Percentiles rank a stretch among this genome's conserved stretches.
These are phyloP conservation scores for Rhinogobio ventralis DNA, from an alignment of 2,797 vertebrate genomes.

Conservation along the genomic window DNA sequence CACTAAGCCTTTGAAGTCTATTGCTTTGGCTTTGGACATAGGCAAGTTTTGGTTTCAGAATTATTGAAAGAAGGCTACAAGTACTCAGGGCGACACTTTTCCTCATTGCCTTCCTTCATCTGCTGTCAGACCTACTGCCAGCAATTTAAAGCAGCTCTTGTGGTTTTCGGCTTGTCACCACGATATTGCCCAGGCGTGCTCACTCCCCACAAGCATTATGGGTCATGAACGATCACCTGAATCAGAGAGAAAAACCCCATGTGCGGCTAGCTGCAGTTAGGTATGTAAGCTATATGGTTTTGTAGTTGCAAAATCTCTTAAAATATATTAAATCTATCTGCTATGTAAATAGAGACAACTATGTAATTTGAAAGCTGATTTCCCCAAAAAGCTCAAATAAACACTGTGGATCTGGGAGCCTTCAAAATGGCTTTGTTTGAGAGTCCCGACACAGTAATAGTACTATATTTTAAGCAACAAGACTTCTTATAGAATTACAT, in stretches of 20 bases:
- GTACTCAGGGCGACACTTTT: conserved; percentile 65
- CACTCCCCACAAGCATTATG: conserved; percentile 49
- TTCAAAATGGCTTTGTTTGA: conserved; percentile 7
- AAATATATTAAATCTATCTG: background rate
- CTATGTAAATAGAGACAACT: background rate
- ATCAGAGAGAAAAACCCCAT: conserved; percentile 11
- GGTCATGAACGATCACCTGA: conserved; percentile 34
- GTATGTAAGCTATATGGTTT: background rate
- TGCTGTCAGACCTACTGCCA: conserved; percentile 43
- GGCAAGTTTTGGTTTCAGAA: conserved; percentile 30
- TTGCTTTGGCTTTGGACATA: conserved; percentile 31
- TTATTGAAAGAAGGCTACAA: conserved; percentile 61
- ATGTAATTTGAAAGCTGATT: background rate
- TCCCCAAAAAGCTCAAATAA: conserved; percentile 6
- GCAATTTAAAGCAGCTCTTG: conserved; percentile 65
- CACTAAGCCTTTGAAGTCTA: background rate
- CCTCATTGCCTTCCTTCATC: conserved; percentile 40
- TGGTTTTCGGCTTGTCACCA: conserved; percentile 68
- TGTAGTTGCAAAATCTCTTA: background rate
- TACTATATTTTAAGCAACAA: background rate
- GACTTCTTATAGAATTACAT: background rate
- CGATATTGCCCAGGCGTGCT: conserved; percentile 68
- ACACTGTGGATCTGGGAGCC: background rate
- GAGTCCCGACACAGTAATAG: background rate
- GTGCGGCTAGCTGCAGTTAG: background rate